Evolutionary conservation across 1,140 invertebrate species (phyloP).

Genomic region (Cepaea nemoralis): DNA sequence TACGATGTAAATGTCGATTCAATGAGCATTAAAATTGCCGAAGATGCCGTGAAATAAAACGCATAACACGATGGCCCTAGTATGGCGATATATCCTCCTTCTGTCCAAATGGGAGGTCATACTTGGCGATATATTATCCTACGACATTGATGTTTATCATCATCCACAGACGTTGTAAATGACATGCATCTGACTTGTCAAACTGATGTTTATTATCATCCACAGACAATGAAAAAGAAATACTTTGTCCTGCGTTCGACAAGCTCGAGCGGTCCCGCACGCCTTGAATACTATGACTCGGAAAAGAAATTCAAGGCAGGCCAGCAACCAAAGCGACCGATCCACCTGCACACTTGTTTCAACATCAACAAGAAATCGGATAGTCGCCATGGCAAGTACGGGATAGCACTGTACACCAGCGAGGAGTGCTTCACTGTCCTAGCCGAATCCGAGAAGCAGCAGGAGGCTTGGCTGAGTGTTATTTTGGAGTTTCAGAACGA

Average conservation of each 20-base stretch:
- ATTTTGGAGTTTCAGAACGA: slow-evolving; percentile 76
- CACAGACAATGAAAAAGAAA: slow-evolving; percentile 85
- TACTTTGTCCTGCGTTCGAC: slow-evolving; percentile 87
- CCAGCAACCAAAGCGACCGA: slow-evolving; percentile 80
- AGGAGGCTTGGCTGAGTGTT: slow-evolving; percentile 85
- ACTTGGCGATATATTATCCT: too few relatives aligned
- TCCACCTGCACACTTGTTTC: slow-evolving; percentile 87
- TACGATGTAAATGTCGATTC: too few relatives aligned
- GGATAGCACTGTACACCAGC: slow-evolving; percentile 88
- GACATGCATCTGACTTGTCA: too few relatives aligned
- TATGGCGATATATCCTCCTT: too few relatives aligned
- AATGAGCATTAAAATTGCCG: too few relatives aligned
- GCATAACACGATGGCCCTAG: too few relatives aligned
- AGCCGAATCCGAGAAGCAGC: slow-evolving; percentile 83
- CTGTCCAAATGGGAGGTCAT: too few relatives aligned
- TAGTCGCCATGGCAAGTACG: slow-evolving; percentile 83
- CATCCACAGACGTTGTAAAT: too few relatives aligned
- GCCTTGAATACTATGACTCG: slow-evolving; percentile 91
- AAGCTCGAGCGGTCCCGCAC: slow-evolving; percentile 79
- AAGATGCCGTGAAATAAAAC: too few relatives aligned
- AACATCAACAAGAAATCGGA: slow-evolving; percentile 85
- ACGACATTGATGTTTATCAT: too few relatives aligned
- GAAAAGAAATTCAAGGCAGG: slow-evolving; percentile 88
- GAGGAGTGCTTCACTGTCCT: slow-evolving; percentile 90
- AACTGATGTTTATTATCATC: background rate